phyloP scores from a whole-genome alignment of 2,888 invertebrate genomes.

The Trisateles emortualis region DNA sequence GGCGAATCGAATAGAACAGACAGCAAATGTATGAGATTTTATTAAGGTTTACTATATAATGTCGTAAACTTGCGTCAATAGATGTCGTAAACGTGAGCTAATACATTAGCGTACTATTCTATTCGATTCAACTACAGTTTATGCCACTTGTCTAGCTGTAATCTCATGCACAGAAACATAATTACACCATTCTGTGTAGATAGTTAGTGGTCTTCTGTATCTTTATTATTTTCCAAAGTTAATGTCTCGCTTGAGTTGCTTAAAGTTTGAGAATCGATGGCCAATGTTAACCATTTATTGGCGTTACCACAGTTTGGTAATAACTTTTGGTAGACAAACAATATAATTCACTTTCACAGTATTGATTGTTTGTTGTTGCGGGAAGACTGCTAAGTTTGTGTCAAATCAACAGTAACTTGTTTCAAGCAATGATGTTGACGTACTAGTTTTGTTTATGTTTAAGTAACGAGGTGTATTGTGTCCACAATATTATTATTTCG shows the following conservation, averaged over 20 bases:
- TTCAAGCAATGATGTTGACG: constrained; percentile 13
- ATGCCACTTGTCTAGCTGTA: too few species aligned
- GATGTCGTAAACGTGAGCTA: too few species aligned
- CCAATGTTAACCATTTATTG: constrained; percentile 9
- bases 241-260: too few species aligned
- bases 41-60: too few species aligned
- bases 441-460: constrained; percentile 14
- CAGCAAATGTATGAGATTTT: too few species aligned
- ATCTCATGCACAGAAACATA: too few species aligned
- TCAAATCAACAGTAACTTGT: constrained; percentile 25
- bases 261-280: not conserved
- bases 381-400: constrained; percentile 19
- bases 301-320: constrained; percentile 6
- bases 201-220: not conserved
- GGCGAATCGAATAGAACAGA: too few species aligned
- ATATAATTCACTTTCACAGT: constrained; percentile 30
- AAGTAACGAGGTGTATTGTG: not conserved
- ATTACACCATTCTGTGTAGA: too few species aligned
- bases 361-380: constrained; percentile 21
- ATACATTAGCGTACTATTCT: too few species aligned
- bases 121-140: too few species aligned
- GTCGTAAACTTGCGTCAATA: too few species aligned
- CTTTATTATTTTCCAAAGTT: too few species aligned
- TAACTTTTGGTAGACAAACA: constrained; percentile 23
- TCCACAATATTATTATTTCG: not conserved